These are phyloP conservation scores for Anableps anableps DNA, from an alignment of 2,797 vertebrate species.

Conservation along the genomic window DNA sequence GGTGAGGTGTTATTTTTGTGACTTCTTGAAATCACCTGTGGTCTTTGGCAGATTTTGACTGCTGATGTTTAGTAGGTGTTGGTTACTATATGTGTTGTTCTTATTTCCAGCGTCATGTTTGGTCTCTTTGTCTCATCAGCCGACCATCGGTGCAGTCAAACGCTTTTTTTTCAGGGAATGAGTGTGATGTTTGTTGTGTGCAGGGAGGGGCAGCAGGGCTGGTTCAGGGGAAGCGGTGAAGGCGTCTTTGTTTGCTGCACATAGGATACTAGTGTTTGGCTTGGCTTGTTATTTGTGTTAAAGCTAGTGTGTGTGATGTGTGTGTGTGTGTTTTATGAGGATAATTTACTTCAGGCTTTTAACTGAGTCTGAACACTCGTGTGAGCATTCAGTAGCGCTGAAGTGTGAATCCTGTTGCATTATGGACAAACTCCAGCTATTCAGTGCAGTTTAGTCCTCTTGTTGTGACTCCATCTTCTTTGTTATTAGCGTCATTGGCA, in stretches of 20 bases:
- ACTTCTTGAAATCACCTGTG: not conserved
- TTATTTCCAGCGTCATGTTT: conserved; percentile 63
- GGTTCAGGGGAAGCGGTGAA: conserved; percentile 54
- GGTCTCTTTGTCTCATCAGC: conserved; percentile 63
- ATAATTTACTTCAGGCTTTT: conserved; percentile 60
- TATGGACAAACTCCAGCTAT: not conserved
- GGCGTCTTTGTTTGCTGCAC: conserved; percentile 70
- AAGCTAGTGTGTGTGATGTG: conserved; percentile 60
- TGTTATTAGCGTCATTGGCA: conserved; percentile 25
- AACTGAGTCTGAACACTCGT: conserved; percentile 43
- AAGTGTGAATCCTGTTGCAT: conserved; percentile 13
- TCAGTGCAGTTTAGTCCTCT: conserved; percentile 10
- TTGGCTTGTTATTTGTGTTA: conserved; percentile 60
- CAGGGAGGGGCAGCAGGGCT: conserved; percentile 26
- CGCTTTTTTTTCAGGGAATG: conserved; percentile 57
- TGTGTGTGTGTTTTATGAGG: conserved; percentile 32
- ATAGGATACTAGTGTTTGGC: conserved; percentile 72
- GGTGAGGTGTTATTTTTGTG: not conserved
- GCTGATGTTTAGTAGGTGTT: not conserved
- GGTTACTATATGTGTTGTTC: conserved; percentile 17
- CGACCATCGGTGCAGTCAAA: conserved; percentile 48
- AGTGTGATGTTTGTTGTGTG: conserved; percentile 75
- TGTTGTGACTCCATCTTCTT: not conserved
- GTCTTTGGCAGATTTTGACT: conserved; percentile 1
- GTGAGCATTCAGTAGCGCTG: conserved; percentile 5